These are phyloP conservation scores for Cheilosia pagana DNA, from an alignment of 2,888 invertebrate species.

Conservation along the genomic window DNA sequence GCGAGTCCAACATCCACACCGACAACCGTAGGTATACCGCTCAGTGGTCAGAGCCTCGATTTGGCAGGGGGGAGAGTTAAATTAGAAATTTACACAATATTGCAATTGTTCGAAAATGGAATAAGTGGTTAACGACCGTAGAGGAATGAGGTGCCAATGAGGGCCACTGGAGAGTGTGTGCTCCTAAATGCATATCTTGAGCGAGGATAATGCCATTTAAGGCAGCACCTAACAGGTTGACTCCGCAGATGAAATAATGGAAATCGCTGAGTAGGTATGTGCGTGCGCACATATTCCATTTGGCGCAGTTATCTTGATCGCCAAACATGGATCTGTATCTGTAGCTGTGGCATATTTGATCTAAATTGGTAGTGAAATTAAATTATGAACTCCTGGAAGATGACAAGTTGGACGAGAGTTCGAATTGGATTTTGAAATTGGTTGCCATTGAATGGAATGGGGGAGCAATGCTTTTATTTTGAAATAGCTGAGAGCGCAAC, in stretches of 20 bases:
- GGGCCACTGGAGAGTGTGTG: constrained; percentile 43
- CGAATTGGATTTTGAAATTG: too few species aligned
- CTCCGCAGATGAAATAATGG: constrained; percentile 12
- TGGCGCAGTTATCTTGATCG: constrained; percentile 28
- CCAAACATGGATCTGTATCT: constrained; percentile 40
- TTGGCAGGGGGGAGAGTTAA: constrained; percentile 51
- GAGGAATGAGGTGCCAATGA: constrained; percentile 71
- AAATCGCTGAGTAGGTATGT: constrained; percentile 7
- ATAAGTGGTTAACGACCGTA: constrained; percentile 79
- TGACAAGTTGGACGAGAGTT: not conserved
- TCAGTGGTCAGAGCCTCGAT: constrained; percentile 7
- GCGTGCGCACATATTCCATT: constrained; percentile 28
- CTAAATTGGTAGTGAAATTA: constrained; percentile 37
- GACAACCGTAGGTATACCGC: not conserved
- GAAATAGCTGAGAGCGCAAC: too few species aligned
- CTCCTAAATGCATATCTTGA: constrained; percentile 68
- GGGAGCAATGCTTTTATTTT: too few species aligned
- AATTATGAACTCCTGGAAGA: constrained; percentile 25
- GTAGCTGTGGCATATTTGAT: constrained; percentile 50
- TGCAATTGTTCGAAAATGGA: constrained; percentile 79
- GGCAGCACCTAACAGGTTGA: constrained; percentile 66
- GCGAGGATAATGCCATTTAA: constrained; percentile 71
- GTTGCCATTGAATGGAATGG: too few species aligned
- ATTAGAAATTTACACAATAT: constrained; percentile 75
- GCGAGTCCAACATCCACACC: not conserved